Evolutionary conservation across 2,888 invertebrate genomes (phyloP).

Genomic region (Liodrosophila aerea): DNA sequence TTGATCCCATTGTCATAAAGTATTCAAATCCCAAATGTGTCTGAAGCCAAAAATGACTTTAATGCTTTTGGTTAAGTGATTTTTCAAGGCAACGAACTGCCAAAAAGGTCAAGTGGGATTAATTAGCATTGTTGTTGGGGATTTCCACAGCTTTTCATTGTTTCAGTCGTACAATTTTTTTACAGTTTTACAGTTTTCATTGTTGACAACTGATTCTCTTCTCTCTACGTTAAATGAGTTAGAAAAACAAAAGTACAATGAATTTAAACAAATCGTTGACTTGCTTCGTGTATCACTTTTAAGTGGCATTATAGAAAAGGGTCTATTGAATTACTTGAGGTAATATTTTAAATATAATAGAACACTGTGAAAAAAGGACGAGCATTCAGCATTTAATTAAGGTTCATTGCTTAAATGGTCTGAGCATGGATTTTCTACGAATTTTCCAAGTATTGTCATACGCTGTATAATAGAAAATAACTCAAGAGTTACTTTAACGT

Average conservation of each 20-base stretch:
- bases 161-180: slow-evolving; percentile 14
- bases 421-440: too few relatives aligned
- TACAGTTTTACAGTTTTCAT: slow-evolving; percentile 13
- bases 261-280: slow-evolving; percentile 12
- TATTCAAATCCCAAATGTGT: slow-evolving; percentile 17
- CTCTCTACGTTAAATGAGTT: background rate
- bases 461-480: too few relatives aligned
- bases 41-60: slow-evolving; percentile 9
- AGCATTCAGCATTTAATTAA: too few relatives aligned
- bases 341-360: too few relatives aligned
- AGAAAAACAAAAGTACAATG: background rate
- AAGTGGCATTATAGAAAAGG: background rate
- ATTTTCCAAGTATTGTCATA: too few relatives aligned
- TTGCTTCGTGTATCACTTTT: background rate
- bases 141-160: slow-evolving; percentile 18
- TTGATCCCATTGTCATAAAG: background rate
- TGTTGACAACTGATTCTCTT: slow-evolving; percentile 10
- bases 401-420: too few relatives aligned
- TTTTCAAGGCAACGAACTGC: slow-evolving; percentile 26
- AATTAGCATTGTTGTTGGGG: slow-evolving; percentile 34
- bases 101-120: slow-evolving; percentile 47
- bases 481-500: too few relatives aligned
- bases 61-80: slow-evolving; percentile 25
- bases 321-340: background rate
- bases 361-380: too few relatives aligned